Percentiles rank a stretch among this genome's conserved stretches.
These are phyloP conservation scores for Troglohyphantes excavatus DNA, from an alignment of 2,888 invertebrate species.

Conservation along the genomic window DNA sequence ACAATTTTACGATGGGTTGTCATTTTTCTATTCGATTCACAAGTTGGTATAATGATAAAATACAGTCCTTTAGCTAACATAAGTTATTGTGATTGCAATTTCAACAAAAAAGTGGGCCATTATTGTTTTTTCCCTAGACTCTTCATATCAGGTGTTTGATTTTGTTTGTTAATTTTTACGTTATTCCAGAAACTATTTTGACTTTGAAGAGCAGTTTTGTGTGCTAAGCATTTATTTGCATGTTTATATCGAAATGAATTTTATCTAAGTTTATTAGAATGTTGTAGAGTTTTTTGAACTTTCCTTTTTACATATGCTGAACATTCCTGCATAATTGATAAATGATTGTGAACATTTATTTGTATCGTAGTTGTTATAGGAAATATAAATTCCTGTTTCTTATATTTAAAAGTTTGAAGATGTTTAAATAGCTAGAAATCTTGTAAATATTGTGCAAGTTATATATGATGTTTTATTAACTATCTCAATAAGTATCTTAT, in stretches of 20 bases:
- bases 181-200: neutral
- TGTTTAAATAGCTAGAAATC: conserved; percentile 20
- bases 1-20: too few species aligned
- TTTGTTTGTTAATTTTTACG: neutral
- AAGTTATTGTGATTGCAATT: too few species aligned
- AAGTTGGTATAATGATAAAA: too few species aligned
- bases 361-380: neutral
- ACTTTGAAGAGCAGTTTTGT: neutral
- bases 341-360: neutral
- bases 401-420: neutral
- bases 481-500: neutral
- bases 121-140: too few species aligned
- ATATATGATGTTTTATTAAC: neutral
- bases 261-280: neutral
- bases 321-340: neutral
- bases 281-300: neutral
- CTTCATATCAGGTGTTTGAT: neutral
- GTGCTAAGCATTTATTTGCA: neutral
- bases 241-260: neutral
- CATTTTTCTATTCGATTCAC: too few species aligned
- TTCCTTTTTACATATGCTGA: neutral
- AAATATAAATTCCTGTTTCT: neutral
- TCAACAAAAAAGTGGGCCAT: too few species aligned
- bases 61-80: too few species aligned
- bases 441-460: conserved; percentile 31